These are phyloP conservation scores for Epistrophella euchroma DNA, from an alignment of 2,888 invertebrate genomes.

Conservation along the genomic window DNA sequence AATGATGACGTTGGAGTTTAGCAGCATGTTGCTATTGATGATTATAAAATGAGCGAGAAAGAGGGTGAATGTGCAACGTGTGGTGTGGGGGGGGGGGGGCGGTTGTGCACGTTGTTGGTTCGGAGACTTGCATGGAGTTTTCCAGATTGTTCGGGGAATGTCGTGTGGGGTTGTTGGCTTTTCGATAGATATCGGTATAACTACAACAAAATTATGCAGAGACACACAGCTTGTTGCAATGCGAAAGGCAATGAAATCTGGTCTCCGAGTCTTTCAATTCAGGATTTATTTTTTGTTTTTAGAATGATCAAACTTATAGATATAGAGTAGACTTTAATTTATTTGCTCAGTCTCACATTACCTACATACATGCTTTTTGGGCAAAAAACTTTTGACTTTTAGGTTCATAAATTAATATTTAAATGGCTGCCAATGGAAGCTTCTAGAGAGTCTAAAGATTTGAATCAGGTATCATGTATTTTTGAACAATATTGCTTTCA, in stretches of 20 bases:
- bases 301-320: too few relatives aligned
- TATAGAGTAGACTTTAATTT: background rate
- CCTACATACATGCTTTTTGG: background rate
- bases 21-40: constrained; percentile 67
- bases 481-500: too few relatives aligned
- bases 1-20: constrained; percentile 76
- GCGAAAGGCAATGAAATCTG: background rate
- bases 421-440: too few relatives aligned
- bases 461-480: too few relatives aligned
- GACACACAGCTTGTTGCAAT: background rate
- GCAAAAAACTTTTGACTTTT: background rate
- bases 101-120: constrained; percentile 24
- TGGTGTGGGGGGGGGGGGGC: background rate
- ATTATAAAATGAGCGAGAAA: background rate
- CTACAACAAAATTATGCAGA: background rate
- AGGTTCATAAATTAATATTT: background rate
- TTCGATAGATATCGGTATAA: constrained; percentile 70
- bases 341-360: background rate
- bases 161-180: constrained; percentile 82
- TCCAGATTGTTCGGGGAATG: constrained; percentile 50
- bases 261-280: background rate
- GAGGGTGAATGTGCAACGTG: background rate
- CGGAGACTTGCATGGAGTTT: constrained; percentile 38
- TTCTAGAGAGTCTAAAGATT: too few relatives aligned
- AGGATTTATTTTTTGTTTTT: background rate